These are phyloP conservation scores for Nemotelus pantherinus DNA, from an alignment of 2,888 invertebrate genomes.

Conservation along the genomic window DNA sequence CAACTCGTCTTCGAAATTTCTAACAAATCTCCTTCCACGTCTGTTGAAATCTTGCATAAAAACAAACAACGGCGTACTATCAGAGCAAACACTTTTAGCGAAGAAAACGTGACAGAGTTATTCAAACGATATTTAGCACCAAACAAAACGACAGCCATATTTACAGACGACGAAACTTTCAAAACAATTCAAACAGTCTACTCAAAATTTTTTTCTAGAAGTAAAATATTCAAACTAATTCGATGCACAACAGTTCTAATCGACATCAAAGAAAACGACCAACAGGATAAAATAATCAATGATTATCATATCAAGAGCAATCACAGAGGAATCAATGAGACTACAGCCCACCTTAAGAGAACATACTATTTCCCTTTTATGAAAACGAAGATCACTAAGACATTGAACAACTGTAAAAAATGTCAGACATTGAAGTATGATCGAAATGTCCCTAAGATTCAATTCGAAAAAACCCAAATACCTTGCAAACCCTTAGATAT, in stretches of 20 bases:
- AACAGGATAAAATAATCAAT: not conserved
- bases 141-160: too few species aligned
- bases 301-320: slow-evolving; percentile 33
- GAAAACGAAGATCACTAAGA: slow-evolving; percentile 51
- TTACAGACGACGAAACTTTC: too few species aligned
- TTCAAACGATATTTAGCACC: too few species aligned
- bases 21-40: not conserved
- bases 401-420: slow-evolving; percentile 49
- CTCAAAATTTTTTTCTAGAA: slow-evolving; percentile 43
- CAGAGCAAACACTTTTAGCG: not conserved
- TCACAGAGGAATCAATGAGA: slow-evolving; percentile 51
- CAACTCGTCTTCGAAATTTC: slow-evolving; percentile 38
- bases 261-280: slow-evolving; percentile 50
- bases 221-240: slow-evolving; percentile 35
- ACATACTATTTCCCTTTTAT: slow-evolving; percentile 47
- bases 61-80: slow-evolving; percentile 17
- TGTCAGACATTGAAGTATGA: slow-evolving; percentile 48
- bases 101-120: too few species aligned
- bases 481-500: slow-evolving; percentile 18
- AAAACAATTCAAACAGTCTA: not conserved
- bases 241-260: slow-evolving; percentile 46
- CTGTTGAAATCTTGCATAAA: slow-evolving; percentile 18
- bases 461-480: slow-evolving; percentile 48
- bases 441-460: slow-evolving; percentile 51
- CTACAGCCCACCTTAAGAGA: not conserved